Evolutionary conservation across 2,888 invertebrate species (phyloP), one percentile per base, ranked within the genome.

Genomic region (Drosophila affinis): DNA sequence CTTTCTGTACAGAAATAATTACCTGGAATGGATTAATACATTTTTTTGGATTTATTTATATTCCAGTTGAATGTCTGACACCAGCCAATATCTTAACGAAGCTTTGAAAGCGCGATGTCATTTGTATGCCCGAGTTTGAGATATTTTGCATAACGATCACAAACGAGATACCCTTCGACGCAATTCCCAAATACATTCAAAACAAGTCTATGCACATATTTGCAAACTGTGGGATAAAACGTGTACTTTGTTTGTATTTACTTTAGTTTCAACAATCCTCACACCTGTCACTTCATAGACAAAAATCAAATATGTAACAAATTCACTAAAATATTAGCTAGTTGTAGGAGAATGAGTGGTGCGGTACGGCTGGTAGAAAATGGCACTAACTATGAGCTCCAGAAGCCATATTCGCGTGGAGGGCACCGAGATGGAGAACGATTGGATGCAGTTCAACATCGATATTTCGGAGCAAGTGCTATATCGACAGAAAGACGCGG

Each of bases 381-480:
- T 68, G 67, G 54, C 56, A 44, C 24, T 57, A 51, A 56, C 32
- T 24, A 60, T 81, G 77, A 68, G 64, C 27, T 72, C n/a, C 18
- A 67, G 9, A 9, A 75, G 70, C 51, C 39, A 52, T 47, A 45
- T 73, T 9, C 47, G 49, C 44, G 54, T 56, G 47, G 51, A 45
- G 17, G 18, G 55, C 48, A 27, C 55, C 12, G 58, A 59, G n/a
- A 29, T 44, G 9, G 61, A 67, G 18, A 69, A 79, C 44, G 59
- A 62, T 27, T 39, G 56, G 45, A 56, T 45, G 17, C 56, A 57
- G 21, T 74, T 84, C 6, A 79, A 72, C 44, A 62, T 81, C 52
- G 81, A 72, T 52, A 53, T 84, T 17, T 72, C 60, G 27, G 57
- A 74, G 24, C 58, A 34, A 48, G 21, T 60, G 14, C 46, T 49